Evolutionary conservation across 2,888 invertebrate genomes (phyloP).

Genomic region (Polia nebulosa): DNA sequence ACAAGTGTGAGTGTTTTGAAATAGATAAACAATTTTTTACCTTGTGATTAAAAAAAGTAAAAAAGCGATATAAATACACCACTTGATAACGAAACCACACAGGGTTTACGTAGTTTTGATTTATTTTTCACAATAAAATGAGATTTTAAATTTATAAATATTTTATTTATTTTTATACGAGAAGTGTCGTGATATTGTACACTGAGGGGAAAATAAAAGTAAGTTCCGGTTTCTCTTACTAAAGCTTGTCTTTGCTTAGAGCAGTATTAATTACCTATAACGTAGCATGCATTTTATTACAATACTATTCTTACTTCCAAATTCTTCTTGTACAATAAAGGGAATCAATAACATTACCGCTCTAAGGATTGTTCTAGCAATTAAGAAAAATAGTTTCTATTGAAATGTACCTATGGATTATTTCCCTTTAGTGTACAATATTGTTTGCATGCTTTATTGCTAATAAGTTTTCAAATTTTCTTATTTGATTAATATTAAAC

Average conservation of each 20-base stretch:
- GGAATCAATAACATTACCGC: slow-evolving; percentile 87
- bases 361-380: slow-evolving; percentile 79
- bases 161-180: slow-evolving; percentile 5
- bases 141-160: too few species aligned
- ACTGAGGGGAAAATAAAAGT: slow-evolving; percentile 89
- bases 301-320: slow-evolving; percentile 66
- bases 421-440: slow-evolving; percentile 91
- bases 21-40: neutral
- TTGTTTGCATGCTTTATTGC: slow-evolving; percentile 77
- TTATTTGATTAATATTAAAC: neutral
- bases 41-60: too few species aligned
- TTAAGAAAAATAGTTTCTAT: slow-evolving; percentile 37
- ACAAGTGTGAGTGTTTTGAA: neutral
- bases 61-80: neutral
- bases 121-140: neutral
- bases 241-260: slow-evolving; percentile 86
- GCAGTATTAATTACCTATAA: slow-evolving; percentile 80
- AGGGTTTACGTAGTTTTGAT: neutral
- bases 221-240: slow-evolving; percentile 82
- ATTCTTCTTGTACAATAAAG: slow-evolving; percentile 87
- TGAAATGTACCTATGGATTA: slow-evolving; percentile 58
- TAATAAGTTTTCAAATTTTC: neutral
- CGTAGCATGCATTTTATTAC: slow-evolving; percentile 82
- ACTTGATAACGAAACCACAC: neutral
- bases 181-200: slow-evolving; percentile 86